Percentiles rank a stretch among this genome's conserved stretches.
Evolutionary conservation across 2,888 invertebrate genomes (phyloP).

Genomic region (Heliconius charithonia): DNA sequence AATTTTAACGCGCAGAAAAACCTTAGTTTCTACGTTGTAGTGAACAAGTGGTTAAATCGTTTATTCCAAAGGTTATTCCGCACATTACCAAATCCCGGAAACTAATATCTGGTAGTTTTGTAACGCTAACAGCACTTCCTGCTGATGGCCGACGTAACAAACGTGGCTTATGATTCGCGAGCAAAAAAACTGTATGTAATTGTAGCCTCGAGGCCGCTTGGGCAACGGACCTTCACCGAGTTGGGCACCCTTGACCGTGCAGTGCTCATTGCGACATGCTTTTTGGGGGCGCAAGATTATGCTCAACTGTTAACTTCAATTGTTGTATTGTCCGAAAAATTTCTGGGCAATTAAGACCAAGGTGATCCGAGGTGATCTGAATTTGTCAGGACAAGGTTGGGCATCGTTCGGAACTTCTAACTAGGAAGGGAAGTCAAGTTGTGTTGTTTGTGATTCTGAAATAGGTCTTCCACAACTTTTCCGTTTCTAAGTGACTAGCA

Average conservation of each 20-base stretch:
- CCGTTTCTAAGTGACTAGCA: too few species aligned
- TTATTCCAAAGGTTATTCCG: constrained; percentile 15
- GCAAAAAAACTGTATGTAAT: constrained; percentile 19
- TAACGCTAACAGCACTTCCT: constrained; percentile 29
- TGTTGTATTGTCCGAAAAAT: constrained; percentile 21
- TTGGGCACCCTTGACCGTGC: constrained; percentile 45
- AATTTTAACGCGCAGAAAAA: neutral
- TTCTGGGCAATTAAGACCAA: constrained; percentile 7
- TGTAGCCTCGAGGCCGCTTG: constrained; percentile 37
- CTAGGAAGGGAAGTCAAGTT: neutral
- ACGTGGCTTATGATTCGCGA: constrained; percentile 14
- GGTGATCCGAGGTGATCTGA: neutral
- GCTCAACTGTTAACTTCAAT: constrained; percentile 8
- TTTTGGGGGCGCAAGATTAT: constrained; percentile 16
- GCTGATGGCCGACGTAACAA: constrained; percentile 22
- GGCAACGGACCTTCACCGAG: constrained; percentile 46
- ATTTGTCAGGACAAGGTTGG: neutral
- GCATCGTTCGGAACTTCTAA: neutral
- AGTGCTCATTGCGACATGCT: constrained; percentile 32
- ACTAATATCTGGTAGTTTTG: constrained; percentile 17
- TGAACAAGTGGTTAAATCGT: neutral
- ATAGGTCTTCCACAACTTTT: neutral
- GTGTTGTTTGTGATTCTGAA: neutral
- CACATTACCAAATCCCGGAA: constrained; percentile 26
- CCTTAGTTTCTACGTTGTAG: neutral